phyloP scores from a whole-genome alignment of 2,113 vertebrate species.

The Okapia johnstoni region DNA sequence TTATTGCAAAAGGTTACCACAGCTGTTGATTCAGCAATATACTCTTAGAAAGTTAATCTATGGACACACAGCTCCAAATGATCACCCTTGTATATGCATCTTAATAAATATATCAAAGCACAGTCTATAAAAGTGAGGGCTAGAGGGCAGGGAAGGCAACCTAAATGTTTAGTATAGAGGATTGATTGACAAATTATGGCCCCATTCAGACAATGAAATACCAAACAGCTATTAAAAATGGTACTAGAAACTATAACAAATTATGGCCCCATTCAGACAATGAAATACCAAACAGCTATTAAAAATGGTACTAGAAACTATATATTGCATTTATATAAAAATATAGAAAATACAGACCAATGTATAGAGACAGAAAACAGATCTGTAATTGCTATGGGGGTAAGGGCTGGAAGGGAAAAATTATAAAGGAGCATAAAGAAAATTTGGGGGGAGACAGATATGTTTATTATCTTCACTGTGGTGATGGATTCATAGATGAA shows the following conservation, averaged over 20 bases:
- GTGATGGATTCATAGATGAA: neutral
- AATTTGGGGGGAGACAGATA: neutral
- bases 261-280: neutral
- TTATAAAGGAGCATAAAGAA: neutral
- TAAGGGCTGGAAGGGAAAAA: neutral
- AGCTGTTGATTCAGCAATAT: neutral
- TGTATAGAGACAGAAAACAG: neutral
- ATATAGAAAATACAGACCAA: neutral
- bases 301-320: neutral
- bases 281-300: neutral
- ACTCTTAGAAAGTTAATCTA: neutral
- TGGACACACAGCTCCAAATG: neutral
- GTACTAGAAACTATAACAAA: neutral
- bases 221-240: neutral
- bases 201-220: neutral
- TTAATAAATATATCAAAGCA: neutral
- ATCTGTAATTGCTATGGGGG: neutral
- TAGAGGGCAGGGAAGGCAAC: neutral
- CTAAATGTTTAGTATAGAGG: neutral
- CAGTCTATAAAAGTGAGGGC: neutral
- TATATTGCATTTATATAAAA: neutral
- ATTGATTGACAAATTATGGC: neutral
- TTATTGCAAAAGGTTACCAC: neutral
- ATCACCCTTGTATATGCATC: neutral
- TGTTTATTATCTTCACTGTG: neutral